Evolutionary conservation across 2,888 invertebrate genomes (phyloP), one percentile per base, ranked within the genome.

Genomic region (Cheilosia variabilis): DNA sequence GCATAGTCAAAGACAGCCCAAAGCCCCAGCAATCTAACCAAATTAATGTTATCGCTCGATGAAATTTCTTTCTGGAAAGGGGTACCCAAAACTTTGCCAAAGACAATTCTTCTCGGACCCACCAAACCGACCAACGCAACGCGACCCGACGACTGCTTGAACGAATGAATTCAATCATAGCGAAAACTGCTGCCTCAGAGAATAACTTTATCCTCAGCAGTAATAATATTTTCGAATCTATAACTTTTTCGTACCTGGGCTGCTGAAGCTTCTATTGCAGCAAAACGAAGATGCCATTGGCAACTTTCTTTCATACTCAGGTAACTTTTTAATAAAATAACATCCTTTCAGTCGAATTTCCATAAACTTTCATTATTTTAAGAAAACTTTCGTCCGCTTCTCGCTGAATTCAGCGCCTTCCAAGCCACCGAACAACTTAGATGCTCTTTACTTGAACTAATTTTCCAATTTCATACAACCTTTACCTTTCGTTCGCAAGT

Each of bases 271-370:
- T 80, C 75, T 81, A 81, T 76, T 69, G 76, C 81, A 76, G 63
- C 63, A 75, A 75, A 80, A 76, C 76, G 69, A 76, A 81, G 76
- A 81, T 81, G 81, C 81, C 81, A 81, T 76, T 81, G 81, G 81
- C 81, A 81, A 81, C 63, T 81, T 81, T 81, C 81, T 82, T 77
- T 82, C 77, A 71, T 72, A 82, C 77, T 60, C 82, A 77, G 71
- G 77, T 82, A 82, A 82, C 82, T 82, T 82, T 82, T 82, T 77
- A 82, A 82, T 82, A 82, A 82, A 76, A 82, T 82, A 82, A 82
- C 82, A 82, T 77, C 77, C 71, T 72, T 77, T 77, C 76, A 82
- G 76, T 77, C 71, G 77, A 82, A 77, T 82, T 82, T 82, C 77
- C 82, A 82, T 82, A 76, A 82, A 82, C 77, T 82, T 82, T 82